These are phyloP conservation scores for Ceratosolen solmsi DNA, from an alignment of 1,140 invertebrate species.

Conservation along the genomic window DNA sequence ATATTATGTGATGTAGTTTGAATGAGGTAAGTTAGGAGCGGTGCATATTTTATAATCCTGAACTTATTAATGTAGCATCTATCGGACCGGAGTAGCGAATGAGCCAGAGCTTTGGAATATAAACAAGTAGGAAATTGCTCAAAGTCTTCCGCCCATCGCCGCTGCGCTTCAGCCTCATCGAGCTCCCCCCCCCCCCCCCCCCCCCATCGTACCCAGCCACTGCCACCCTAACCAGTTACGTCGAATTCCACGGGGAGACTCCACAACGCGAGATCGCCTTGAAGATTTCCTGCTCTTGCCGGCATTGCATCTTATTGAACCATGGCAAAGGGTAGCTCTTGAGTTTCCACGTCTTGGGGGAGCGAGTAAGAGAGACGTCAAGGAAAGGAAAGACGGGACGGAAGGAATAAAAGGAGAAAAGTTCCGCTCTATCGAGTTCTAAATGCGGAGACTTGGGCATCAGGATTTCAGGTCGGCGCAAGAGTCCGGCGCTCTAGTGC, in stretches of 20 bases:
- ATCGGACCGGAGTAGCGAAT: no score
- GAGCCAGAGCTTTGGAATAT: no score
- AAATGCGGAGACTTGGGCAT: conserved; percentile 72
- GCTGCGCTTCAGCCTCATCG: no score
- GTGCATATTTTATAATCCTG: no score
- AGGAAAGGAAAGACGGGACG: background rate
- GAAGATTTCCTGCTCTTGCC: conserved; percentile 29
- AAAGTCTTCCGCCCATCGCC: no score
- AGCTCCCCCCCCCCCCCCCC: background rate
- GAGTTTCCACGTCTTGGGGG: conserved; percentile 18
- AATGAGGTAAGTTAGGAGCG: no score
- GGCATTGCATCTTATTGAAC: conserved; percentile 42
- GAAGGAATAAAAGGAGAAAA: conserved; percentile 50
- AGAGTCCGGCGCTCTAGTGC: conserved; percentile 55
- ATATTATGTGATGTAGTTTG: no score
- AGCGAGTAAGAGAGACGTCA: conserved; percentile 11
- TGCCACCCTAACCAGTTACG: background rate
- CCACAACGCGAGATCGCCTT: conserved; percentile 24
- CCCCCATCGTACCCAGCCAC: background rate
- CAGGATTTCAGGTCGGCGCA: conserved; percentile 67
- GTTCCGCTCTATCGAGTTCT: conserved; percentile 74
- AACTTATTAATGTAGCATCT: no score
- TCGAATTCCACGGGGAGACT: conserved; percentile 29
- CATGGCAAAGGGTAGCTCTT: conserved; percentile 35
- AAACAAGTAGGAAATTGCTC: no score